These are phyloP conservation scores for Rhagologus leucostigma DNA, from an alignment of 2,113 vertebrate genomes.

Conservation along the genomic window DNA sequence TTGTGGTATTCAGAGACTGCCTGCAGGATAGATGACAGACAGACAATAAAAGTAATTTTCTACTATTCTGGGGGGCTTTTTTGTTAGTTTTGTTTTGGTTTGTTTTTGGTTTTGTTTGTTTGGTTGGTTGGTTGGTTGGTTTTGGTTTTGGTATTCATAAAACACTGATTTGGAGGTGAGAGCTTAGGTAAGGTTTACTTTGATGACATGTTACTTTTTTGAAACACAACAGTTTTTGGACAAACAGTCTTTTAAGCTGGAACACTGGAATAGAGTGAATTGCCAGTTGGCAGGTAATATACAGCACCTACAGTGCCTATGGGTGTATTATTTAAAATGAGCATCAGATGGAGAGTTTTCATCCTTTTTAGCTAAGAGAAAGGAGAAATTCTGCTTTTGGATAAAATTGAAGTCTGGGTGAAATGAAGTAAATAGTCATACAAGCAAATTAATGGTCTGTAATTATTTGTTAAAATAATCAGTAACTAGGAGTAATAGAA, in stretches of 20 bases:
- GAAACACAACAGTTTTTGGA: background rate
- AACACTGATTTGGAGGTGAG: background rate
- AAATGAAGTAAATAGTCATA: background rate
- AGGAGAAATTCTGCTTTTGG: background rate
- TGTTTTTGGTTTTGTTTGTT: background rate
- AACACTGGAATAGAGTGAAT: background rate
- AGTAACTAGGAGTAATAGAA: background rate
- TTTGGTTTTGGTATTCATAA: background rate
- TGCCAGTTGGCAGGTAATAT: background rate
- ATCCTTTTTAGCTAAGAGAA: background rate
- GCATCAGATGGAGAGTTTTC: background rate
- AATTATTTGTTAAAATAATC: background rate
- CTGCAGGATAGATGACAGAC: background rate
- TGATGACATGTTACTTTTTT: background rate
- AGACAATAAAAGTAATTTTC: background rate
- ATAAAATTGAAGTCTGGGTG: background rate
- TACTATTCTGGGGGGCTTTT: background rate
- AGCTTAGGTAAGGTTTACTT: background rate
- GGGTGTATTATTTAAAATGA: background rate
- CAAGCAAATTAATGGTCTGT: background rate
- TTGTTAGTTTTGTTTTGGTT: background rate
- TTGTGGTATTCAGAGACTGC: background rate
- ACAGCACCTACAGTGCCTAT: background rate
- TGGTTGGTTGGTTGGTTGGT: background rate
- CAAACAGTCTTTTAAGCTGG: background rate